A percentile compares a stretch with the other conserved stretches of the same genome.
These are phyloP conservation scores for Entomyzon cyanotis DNA, from an alignment of 2,113 vertebrate genomes.

Conservation along the genomic window DNA sequence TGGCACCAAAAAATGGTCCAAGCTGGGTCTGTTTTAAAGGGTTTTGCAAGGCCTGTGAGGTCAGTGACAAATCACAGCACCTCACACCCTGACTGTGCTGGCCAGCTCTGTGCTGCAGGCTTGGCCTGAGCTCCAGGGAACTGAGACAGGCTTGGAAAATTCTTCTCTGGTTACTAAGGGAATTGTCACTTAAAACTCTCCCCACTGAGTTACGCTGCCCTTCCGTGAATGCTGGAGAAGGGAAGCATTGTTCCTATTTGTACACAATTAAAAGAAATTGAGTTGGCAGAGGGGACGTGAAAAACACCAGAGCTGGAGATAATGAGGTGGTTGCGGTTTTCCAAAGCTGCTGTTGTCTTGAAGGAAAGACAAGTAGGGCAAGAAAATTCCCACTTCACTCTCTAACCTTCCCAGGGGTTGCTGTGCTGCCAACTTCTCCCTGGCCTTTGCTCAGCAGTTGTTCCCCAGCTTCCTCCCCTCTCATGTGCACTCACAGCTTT, in stretches of 20 bases:
- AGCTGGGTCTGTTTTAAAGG: neutral
- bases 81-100: neutral
- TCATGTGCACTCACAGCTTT: neutral
- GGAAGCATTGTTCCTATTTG: neutral
- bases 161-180: neutral
- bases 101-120: neutral
- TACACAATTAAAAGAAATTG: neutral
- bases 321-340: neutral
- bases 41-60: neutral
- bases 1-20: neutral
- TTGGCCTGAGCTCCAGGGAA: neutral
- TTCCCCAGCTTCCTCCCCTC: neutral
- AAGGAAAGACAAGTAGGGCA: constrained; percentile 4
- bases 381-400: neutral
- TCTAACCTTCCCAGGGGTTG: neutral
- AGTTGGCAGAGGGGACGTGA: neutral
- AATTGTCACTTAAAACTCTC: neutral
- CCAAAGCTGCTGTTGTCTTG: neutral
- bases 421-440: neutral
- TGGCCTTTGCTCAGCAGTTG: neutral
- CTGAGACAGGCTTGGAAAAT: neutral
- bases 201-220: neutral
- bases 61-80: neutral
- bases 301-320: neutral
- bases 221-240: neutral